Conservation (phyloP, 2,113 vertebrate genomes). For the Dipodomys ordii region DNA sequence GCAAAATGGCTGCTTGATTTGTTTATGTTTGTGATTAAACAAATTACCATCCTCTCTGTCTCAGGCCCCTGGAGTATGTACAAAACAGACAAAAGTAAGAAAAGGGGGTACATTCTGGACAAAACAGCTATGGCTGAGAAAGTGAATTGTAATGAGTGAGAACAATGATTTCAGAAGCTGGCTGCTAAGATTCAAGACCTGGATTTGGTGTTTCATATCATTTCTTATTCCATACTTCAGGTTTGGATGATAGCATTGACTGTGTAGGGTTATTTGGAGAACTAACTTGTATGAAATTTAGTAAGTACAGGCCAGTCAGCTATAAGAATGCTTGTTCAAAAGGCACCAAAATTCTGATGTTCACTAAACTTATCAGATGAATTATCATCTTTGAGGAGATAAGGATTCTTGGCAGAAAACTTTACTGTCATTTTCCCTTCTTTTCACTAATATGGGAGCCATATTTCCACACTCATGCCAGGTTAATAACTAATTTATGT, state of each 20-base stretch:
- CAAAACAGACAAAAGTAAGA: not conserved
- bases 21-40: slow-evolving; percentile 65
- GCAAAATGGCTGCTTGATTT: slow-evolving; percentile 72
- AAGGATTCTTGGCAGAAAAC: not conserved
- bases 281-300: not conserved
- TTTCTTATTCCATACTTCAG: not conserved
- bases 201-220: not conserved
- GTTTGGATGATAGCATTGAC: not conserved
- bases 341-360: not conserved
- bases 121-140: not conserved
- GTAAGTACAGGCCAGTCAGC: not conserved
- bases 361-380: not conserved
- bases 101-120: not conserved
- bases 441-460: not conserved
- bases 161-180: not conserved
- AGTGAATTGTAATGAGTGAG: not conserved
- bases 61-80: not conserved
- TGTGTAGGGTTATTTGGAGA: not conserved
- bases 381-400: not conserved
- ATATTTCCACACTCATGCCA: not conserved
- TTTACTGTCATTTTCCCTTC: not conserved
- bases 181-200: not conserved
- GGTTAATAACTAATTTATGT: not conserved
- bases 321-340: not conserved
- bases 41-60: slow-evolving; percentile 26